phyloP scores from a whole-genome alignment of 2,797 vertebrate species.

The Tympanoctomys barrerae region DNA sequence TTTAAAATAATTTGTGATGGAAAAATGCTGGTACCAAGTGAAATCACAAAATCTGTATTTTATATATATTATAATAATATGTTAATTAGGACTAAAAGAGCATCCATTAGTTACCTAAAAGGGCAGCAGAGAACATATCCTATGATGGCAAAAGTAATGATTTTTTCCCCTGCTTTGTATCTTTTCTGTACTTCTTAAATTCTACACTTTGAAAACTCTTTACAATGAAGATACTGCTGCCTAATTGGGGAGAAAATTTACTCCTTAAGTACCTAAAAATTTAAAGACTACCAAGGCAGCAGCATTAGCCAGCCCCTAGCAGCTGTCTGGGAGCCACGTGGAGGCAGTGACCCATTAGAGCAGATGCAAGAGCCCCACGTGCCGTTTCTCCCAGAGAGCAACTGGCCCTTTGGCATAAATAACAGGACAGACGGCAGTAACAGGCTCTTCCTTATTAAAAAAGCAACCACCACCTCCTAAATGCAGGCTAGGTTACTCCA shows the following conservation, averaged over 20 bases:
- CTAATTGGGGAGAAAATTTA: not conserved
- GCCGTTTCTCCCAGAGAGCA: not conserved
- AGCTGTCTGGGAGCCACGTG: not conserved
- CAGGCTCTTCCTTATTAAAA: not conserved
- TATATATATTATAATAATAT: not conserved
- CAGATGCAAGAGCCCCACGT: not conserved
- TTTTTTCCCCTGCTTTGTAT: not conserved
- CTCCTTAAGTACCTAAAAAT: not conserved
- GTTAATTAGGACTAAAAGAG: not conserved
- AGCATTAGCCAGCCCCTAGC: not conserved
- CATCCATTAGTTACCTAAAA: not conserved
- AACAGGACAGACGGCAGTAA: not conserved
- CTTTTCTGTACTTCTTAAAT: slow-evolving; percentile 39
- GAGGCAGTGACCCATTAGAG: not conserved
- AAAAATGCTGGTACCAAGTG: not conserved
- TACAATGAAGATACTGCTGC: not conserved
- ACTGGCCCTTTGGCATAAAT: not conserved
- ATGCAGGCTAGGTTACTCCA: slow-evolving; percentile 11
- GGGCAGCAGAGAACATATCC: not conserved
- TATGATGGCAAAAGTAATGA: not conserved
- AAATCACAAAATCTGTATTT: not conserved
- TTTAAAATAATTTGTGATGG: not conserved
- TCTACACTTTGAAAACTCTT: slow-evolving; percentile 17
- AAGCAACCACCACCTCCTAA: not conserved
- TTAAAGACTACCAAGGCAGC: not conserved